Percentiles rank a stretch among this genome's conserved stretches.
phyloP scores from a whole-genome alignment of 2,113 vertebrate species.

The Naja naja region DNA sequence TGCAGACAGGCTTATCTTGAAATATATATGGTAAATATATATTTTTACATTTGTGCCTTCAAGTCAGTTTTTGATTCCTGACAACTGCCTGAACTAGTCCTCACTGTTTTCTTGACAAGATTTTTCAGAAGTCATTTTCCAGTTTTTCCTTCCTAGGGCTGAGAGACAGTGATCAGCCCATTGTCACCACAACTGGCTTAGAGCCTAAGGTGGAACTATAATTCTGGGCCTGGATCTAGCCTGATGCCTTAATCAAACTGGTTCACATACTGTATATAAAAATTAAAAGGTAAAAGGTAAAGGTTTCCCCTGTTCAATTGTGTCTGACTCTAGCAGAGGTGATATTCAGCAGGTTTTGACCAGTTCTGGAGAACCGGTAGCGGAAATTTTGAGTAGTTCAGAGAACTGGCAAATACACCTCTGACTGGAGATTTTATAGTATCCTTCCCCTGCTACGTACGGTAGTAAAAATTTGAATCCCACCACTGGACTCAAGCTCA shows the following conservation, averaged over 20 bases:
- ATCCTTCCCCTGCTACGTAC: too few relatives aligned
- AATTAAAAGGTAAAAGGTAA: not conserved
- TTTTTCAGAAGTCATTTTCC: not conserved
- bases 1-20: not conserved
- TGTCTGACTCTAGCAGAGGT: not conserved
- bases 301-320: not conserved
- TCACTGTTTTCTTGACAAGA: not conserved
- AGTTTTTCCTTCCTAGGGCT: not conserved
- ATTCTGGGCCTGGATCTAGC: not conserved
- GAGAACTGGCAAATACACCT: too few relatives aligned
- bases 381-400: too few relatives aligned
- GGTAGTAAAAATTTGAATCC: too few relatives aligned
- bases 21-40: not conserved
- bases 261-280: not conserved
- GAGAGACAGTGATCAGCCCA: not conserved
- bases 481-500: too few relatives aligned
- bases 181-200: not conserved
- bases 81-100: not conserved
- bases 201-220: not conserved
- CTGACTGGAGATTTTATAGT: too few relatives aligned
- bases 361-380: too few relatives aligned
- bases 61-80: not conserved
- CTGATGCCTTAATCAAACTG: not conserved
- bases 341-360: too few relatives aligned
- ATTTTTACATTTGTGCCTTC: not conserved